phyloP scores from a whole-genome alignment of 2,113 vertebrate genomes.

The Clupea harengus region DNA sequence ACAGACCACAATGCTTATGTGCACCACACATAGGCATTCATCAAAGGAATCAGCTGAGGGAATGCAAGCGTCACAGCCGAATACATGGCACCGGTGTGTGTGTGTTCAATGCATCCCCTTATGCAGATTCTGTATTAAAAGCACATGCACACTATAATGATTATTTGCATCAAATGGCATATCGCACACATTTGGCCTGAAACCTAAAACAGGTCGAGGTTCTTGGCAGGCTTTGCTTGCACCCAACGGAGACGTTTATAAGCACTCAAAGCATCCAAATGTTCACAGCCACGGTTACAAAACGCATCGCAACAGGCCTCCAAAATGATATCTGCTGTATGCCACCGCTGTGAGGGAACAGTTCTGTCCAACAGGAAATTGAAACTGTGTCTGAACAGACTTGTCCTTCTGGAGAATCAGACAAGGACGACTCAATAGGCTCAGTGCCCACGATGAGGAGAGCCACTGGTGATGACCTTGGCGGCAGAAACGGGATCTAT shows the following conservation, averaged over 20 bases:
- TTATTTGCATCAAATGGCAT: too few species aligned
- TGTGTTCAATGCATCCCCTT: too few species aligned
- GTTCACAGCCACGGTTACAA: too few species aligned
- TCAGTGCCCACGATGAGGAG: not conserved
- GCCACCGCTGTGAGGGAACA: not conserved
- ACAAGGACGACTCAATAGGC: not conserved
- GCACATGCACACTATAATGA: too few species aligned
- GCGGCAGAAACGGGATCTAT: not conserved
- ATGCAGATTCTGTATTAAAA: too few species aligned
- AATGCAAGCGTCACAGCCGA: too few species aligned
- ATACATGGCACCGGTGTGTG: too few species aligned
- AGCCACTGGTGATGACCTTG: slow-evolving; percentile 3
- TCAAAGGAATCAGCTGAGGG: not conserved
- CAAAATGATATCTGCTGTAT: not conserved
- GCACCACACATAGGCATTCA: not conserved
- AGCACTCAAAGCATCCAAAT: too few species aligned
- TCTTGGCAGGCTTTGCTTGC: not conserved
- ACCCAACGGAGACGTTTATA: too few species aligned
- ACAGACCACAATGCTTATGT: not conserved
- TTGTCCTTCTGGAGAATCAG: not conserved
- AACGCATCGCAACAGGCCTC: too few species aligned
- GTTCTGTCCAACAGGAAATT: not conserved
- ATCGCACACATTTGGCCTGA: not conserved
- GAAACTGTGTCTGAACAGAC: not conserved
- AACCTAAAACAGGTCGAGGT: not conserved